A percentile compares a stretch with the other conserved stretches of the same genome.
These are phyloP conservation scores for Pseudochirops cupreus DNA, from an alignment of 2,797 vertebrate genomes.

Conservation along the genomic window DNA sequence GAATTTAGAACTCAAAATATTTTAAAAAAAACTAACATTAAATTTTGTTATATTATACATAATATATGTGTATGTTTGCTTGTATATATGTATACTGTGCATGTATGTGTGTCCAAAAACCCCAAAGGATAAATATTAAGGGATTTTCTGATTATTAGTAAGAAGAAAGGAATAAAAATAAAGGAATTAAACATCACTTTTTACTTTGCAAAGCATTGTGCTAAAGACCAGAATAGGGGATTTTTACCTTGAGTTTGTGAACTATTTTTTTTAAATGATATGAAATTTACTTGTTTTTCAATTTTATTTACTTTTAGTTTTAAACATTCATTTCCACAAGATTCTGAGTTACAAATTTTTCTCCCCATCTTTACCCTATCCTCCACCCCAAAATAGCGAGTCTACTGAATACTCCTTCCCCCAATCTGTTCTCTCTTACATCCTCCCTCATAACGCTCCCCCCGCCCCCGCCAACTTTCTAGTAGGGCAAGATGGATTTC, in stretches of 20 bases:
- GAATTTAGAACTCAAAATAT: neutral
- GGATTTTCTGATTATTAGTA: neutral
- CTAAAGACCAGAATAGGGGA: neutral
- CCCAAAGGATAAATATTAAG: neutral
- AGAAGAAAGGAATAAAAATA: neutral
- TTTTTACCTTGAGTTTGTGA: neutral
- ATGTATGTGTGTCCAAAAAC: neutral
- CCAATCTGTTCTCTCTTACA: too few species aligned
- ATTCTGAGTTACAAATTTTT: too few species aligned
- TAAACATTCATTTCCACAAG: too few species aligned
- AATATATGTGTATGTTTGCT: neutral
- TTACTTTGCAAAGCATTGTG: neutral
- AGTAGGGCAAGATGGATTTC: too few species aligned
- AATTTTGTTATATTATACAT: neutral
- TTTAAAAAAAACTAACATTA: neutral
- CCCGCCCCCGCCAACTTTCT: too few species aligned
- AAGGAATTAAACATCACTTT: neutral
- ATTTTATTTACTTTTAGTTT: too few species aligned
- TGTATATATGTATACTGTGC: neutral
- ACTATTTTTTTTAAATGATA: neutral
- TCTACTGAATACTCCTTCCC: too few species aligned
- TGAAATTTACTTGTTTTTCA: too few species aligned
- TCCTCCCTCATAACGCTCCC: too few species aligned
- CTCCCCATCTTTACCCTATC: too few species aligned
- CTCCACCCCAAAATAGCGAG: too few species aligned